Evolutionary conservation across 1,140 invertebrate species (phyloP).

Genomic region (Scaptodrosophila lebanonensis): DNA sequence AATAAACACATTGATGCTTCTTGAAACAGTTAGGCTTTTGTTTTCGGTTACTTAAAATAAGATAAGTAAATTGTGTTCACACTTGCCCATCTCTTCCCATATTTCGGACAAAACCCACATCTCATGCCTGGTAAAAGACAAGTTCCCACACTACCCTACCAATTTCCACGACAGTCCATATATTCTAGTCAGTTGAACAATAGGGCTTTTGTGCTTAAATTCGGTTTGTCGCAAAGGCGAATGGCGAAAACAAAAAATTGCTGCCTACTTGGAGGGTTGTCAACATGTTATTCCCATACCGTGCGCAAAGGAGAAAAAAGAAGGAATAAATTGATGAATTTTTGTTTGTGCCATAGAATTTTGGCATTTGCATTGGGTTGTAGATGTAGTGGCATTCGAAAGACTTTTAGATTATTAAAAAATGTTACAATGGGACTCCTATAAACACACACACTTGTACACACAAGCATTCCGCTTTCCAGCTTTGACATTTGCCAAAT

Average conservation of each 20-base stretch:
- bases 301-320: not conserved
- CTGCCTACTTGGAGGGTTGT: slow-evolving; percentile 41
- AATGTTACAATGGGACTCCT: slow-evolving; percentile 37
- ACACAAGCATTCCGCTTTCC: slow-evolving; percentile 8
- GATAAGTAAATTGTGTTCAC: too few relatives aligned
- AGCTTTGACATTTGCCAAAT: slow-evolving; percentile 61
- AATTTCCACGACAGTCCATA: slow-evolving; percentile 5
- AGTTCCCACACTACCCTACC: slow-evolving; percentile 5
- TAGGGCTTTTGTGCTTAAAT: slow-evolving; percentile 34
- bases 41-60: too few relatives aligned
- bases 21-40: too few relatives aligned
- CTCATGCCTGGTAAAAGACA: too few relatives aligned
- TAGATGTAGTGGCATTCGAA: slow-evolving; percentile 48
- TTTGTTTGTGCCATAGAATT: slow-evolving; percentile 33
- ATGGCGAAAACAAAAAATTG: slow-evolving; percentile 3
- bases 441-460: slow-evolving; percentile 6
- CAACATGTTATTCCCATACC: slow-evolving; percentile 11
- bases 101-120: too few relatives aligned
- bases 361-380: slow-evolving; percentile 18
- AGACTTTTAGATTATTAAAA: slow-evolving; percentile 70
- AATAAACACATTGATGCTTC: too few relatives aligned
- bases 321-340: slow-evolving; percentile 47
- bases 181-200: slow-evolving; percentile 33
- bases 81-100: too few relatives aligned
- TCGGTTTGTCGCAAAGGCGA: slow-evolving; percentile 27